Evolutionary conservation across 2,888 invertebrate genomes (phyloP).

Genomic region (Drosophila mimetica): DNA sequence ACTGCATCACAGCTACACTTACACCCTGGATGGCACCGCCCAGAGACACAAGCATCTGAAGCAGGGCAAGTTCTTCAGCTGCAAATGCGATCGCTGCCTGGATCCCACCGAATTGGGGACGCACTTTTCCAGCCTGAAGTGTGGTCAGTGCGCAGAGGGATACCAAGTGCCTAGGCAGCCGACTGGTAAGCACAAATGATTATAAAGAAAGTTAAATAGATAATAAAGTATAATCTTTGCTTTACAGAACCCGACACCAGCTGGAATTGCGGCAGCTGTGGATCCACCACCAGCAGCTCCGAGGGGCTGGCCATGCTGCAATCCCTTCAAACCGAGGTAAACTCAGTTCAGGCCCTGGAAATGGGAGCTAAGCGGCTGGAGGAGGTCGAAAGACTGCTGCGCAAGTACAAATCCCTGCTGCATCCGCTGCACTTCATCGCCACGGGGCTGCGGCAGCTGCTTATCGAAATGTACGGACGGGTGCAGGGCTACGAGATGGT

Average conservation of each 20-base stretch:
- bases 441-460: slow-evolving; percentile 88
- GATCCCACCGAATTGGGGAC: slow-evolving; percentile 93
- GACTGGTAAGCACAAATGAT: slow-evolving; percentile 85
- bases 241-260: slow-evolving; percentile 66
- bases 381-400: slow-evolving; percentile 87
- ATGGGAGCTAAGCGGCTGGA: slow-evolving; percentile 87
- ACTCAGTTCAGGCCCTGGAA: slow-evolving; percentile 87
- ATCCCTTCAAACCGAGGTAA: slow-evolving; percentile 89
- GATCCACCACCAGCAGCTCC: slow-evolving; percentile 86
- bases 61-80: slow-evolving; percentile 92
- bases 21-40: slow-evolving; percentile 90
- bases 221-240: not conserved
- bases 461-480: slow-evolving; percentile 92
- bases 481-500: slow-evolving; percentile 89
- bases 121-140: slow-evolving; percentile 91
- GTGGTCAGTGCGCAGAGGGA: slow-evolving; percentile 90
- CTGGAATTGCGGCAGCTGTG: slow-evolving; percentile 86
- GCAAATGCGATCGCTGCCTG: slow-evolving; percentile 90
- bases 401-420: slow-evolving; percentile 88
- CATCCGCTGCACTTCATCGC: slow-evolving; percentile 92
- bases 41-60: slow-evolving; percentile 88
- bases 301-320: slow-evolving; percentile 87
- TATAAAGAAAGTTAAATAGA: not conserved
- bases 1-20: slow-evolving; percentile 91
- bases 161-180: slow-evolving; percentile 88